A percentile compares a stretch with the other conserved stretches of the same genome.
phyloP scores from a whole-genome alignment of 2,888 invertebrate species.

The Cheilosia grossa region DNA sequence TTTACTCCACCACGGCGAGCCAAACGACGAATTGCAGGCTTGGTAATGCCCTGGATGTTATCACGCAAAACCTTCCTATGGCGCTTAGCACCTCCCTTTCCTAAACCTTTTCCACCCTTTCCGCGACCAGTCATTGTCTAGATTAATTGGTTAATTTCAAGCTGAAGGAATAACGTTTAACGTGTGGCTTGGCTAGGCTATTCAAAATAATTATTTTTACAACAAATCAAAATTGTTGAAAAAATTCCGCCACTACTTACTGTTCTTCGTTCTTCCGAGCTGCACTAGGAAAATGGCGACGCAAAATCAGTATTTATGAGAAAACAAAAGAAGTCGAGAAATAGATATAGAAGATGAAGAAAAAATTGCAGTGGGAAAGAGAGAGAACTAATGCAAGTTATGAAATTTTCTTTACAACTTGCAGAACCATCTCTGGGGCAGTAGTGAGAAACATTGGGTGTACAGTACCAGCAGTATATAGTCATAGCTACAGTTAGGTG shows the following conservation, averaged over 20 bases:
- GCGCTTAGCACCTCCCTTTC: conserved; percentile 92
- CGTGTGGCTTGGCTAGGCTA: neutral
- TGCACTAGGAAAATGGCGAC: conserved; percentile 68
- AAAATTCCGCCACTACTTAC: conserved; percentile 5
- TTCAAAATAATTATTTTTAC: neutral
- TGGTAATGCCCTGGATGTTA: conserved; percentile 92
- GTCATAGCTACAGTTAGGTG: no score
- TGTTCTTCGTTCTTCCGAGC: conserved; percentile 26
- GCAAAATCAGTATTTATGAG: conserved; percentile 28
- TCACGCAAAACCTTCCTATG: conserved; percentile 92
- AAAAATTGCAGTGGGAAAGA: conserved; percentile 36
- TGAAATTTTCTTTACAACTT: neutral
- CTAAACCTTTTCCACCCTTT: conserved; percentile 91
- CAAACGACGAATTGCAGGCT: conserved; percentile 90
- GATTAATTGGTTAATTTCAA: neutral
- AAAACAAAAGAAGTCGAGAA: conserved; percentile 36
- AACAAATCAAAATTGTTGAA: neutral
- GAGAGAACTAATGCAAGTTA: conserved; percentile 15
- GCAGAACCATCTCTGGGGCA: neutral
- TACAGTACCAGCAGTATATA: neutral
- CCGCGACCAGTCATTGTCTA: conserved; percentile 90
- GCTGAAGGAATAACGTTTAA: neutral
- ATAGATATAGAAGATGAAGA: conserved; percentile 21
- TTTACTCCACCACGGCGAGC: conserved; percentile 89
- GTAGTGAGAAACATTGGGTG: conserved; percentile 1